These are phyloP conservation scores for Amazona guildingii DNA, from an alignment of 2,113 vertebrate genomes.

Conservation along the genomic window DNA sequence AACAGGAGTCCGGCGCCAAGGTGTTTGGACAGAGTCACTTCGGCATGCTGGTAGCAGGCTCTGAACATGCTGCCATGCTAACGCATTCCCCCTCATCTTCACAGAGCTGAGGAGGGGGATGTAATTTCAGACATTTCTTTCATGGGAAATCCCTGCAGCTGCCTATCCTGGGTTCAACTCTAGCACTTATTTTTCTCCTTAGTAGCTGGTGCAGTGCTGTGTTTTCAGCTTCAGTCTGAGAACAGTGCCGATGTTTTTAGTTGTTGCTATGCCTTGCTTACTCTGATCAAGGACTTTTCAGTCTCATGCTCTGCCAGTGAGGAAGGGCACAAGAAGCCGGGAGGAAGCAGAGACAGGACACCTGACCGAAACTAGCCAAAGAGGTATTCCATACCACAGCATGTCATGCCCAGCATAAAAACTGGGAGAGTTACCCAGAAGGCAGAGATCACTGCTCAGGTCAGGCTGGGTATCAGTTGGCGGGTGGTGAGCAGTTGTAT, in stretches of 20 bases:
- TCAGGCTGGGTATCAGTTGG: neutral
- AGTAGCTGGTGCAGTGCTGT: neutral
- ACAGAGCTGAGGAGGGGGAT: neutral
- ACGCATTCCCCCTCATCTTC: neutral
- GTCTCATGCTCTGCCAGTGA: neutral
- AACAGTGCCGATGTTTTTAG: neutral
- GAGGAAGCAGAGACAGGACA: neutral
- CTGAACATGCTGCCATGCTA: fast-evolving
- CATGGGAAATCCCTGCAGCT: neutral
- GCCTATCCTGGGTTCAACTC: neutral
- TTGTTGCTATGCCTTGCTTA: neutral
- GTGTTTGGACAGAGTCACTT: neutral
- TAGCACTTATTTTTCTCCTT: neutral
- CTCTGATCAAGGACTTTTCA: neutral
- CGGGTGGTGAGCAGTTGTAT: neutral
- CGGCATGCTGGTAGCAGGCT: neutral
- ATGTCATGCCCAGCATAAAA: neutral
- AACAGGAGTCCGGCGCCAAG: neutral
- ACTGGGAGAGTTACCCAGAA: neutral
- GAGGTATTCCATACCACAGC: neutral
- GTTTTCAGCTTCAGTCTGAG: neutral
- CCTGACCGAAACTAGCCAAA: neutral
- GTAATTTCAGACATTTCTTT: neutral
- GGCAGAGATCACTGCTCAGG: neutral
- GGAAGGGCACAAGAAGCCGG: no score